Conservation (phyloP, 2,797 vertebrate genomes). For the Melopsittacus undulatus region DNA sequence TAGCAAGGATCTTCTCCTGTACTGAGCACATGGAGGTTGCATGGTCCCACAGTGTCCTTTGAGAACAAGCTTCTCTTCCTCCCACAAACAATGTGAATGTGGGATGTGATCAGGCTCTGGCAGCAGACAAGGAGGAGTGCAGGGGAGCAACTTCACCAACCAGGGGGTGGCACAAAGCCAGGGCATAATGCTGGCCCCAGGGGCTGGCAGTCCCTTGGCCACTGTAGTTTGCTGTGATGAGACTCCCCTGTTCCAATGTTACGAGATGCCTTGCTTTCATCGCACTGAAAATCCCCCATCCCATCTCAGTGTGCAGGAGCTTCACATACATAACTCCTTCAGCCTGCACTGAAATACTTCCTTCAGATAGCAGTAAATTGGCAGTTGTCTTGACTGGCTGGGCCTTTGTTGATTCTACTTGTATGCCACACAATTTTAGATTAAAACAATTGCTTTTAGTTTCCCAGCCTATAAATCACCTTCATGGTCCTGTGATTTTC, state of each 20-base stretch:
- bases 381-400: background rate
- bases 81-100: background rate
- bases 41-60: background rate
- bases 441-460: slow-evolving; percentile 30
- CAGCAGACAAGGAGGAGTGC: background rate
- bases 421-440: background rate
- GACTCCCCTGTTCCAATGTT: background rate
- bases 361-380: background rate
- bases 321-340: background rate
- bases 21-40: background rate
- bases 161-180: background rate
- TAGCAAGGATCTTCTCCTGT: background rate
- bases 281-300: rapidly evolving
- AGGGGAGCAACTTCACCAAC: background rate
- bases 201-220: background rate
- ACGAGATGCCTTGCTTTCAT: background rate
- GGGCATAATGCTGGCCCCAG: background rate
- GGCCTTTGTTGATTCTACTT: slow-evolving; percentile 30
- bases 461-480: slow-evolving; percentile 46
- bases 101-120: background rate
- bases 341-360: background rate
- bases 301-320: background rate
- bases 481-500: slow-evolving; percentile 36
- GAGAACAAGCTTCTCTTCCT: background rate
- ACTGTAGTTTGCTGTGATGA: background rate